A percentile compares a stretch with the other conserved stretches of the same genome.
phyloP scores from a whole-genome alignment of 2,888 invertebrate species.

The Eupeodes latifasciatus region DNA sequence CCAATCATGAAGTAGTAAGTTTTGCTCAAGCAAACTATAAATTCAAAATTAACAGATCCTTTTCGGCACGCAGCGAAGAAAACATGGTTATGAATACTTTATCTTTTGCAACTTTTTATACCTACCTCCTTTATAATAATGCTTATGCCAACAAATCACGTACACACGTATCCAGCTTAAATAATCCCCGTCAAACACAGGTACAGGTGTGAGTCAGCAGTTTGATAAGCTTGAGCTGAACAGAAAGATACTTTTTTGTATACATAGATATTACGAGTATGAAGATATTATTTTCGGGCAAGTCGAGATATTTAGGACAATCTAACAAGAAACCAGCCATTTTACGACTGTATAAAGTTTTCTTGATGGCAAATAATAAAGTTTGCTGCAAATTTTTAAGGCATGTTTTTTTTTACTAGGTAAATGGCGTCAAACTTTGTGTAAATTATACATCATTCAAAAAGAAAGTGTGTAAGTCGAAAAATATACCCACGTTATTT shows the following conservation, averaged over 20 bases:
- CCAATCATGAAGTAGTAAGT: too few species aligned
- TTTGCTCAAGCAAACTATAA: neutral
- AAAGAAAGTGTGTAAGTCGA: neutral
- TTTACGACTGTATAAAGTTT: neutral
- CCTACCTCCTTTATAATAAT: neutral
- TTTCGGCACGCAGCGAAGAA: neutral
- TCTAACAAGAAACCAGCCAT: neutral
- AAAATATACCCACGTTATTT: neutral
- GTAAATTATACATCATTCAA: neutral
- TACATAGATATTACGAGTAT: neutral
- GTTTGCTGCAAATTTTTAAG: conserved; percentile 6
- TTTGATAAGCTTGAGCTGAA: neutral
- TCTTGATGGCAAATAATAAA: neutral
- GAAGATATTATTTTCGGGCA: neutral
- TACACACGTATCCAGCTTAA: too few species aligned
- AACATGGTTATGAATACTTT: neutral
- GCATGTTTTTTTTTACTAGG: too few species aligned
- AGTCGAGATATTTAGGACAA: neutral
- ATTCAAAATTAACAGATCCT: neutral
- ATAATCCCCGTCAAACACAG: neutral
- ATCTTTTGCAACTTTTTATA: conserved; percentile 1
- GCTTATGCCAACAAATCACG: neutral
- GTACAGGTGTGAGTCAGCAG: neutral
- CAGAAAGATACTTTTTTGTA: neutral
- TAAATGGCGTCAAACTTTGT: neutral